Base-by-base conservation (phyloP, 1,140 invertebrate genomes). In the Bathynomus jamesi region DNA sequence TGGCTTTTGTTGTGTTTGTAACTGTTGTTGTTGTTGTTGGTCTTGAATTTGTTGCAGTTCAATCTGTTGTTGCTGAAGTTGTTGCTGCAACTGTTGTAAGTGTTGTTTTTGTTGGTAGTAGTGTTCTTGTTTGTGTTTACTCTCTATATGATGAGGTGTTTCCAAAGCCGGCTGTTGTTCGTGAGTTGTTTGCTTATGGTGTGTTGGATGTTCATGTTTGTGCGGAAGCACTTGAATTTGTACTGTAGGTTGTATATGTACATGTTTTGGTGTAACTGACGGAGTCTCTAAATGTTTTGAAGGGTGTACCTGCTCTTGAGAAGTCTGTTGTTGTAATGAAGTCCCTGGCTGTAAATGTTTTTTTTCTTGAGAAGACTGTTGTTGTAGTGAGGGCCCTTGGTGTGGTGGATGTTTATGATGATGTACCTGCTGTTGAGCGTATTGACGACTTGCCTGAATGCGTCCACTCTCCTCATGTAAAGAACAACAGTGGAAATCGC, bases 401-500 rank as follows among this genome's bases (percentile, higher is more conserved):
- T 73, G 71, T 32, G 60, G 28, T 28, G n/a, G n/a, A n/a, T 61
- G 63, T 27, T 67, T 60, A 29, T 64, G 66, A 40, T 64, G 71
- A 17, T 64, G 61, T 13, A 61, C 67, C 28, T 70, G 75, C 40
- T 73, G 75, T 60, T 72, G 70, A 30, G 63, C 62, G 13, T 72
- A 64, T 28, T 67, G 65, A 27, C 69, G 65, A 70, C 71, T 53
- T 91, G 91, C 79, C 94, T 94, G 79, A 91, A 88, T 71, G 61
- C 75, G 75, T 30, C 92, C 87, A 0, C 92, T 92, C 82, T 94
- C 92, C 81, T 95, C 92, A 85, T 95, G 93, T 70, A 96, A 85
- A 30, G 93, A 90, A 83, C 93, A 95, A 82, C 93, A 96, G 82
- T 96, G 94, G 83, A 96, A 96, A 83, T 96, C 94, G 84, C 94